Evolutionary conservation across 2,797 vertebrate genomes (phyloP), one percentile per base, ranked within the genome.

Genomic region (Coregonus suidteri): DNA sequence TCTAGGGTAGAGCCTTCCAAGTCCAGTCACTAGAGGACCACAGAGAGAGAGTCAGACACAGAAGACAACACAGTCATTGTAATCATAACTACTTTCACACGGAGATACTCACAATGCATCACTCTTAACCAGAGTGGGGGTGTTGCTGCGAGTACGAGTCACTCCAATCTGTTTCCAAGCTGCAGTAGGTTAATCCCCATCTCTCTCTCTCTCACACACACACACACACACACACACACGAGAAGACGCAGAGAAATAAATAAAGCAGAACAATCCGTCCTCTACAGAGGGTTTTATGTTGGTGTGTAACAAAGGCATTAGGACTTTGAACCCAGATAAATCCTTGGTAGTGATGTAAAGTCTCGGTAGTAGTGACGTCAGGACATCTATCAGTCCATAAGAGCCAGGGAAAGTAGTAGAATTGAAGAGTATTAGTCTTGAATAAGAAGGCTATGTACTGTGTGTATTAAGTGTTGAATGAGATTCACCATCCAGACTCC

Each of bases 181-280:
- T 54, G 30, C 52, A 54, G 51, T 82, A 87, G 79, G 79, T 77
- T 87, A 87, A 87, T 86, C 83, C 85, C 56, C 62, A 78, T 76
- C 59, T 62, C 59, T 18, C 15, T 16, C 53, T 53, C 31, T 34
- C 31, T 34, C 31, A 1, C 1, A 67, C 47, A 75, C 62, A 47
- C 16, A 67, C 53, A 35, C 18, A 54, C 66, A 14, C 34, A 76
- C 7, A 56, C 31, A 53, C 31, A 20, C 35, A 52, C 18, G 37
- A 9, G 41, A 47, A 13, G 41, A 47, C 9, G 41, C 9, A 34
- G 31, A 67, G 1, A n/a, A n/a, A 77, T 11, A 56, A n/a, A 59
- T 25, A 53, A 51, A 59, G 25, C 3, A 31, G 25, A 64, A 15
- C 16, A 75, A 64, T 62, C 59, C 59, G 6, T 62, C 59, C n/a